Evolutionary conservation across 1,140 invertebrate genomes (phyloP), one percentile per base, ranked within the genome.

Genomic region (Orchesella cincta): DNA sequence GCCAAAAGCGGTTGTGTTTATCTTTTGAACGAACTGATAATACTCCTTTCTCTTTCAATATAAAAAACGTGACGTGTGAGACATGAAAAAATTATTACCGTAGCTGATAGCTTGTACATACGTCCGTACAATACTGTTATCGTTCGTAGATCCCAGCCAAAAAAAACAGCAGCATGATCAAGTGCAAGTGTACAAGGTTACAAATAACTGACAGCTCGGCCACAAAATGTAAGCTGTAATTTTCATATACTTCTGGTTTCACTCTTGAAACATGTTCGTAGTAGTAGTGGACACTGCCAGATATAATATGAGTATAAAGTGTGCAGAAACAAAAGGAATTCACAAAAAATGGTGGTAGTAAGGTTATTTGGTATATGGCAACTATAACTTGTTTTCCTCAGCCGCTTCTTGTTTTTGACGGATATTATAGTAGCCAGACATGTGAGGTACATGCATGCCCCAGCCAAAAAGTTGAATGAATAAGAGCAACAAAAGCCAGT

Each of bases 1-100:
- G 39, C 8, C 39, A 46, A 8, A 46, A 8, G 39, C 39, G 8
- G 20, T 20, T 46, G 8, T 46, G 8, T 46, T 46, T 46, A 20
- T 46, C 20, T 20, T 46, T 20, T 57, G 23, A 8, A 57, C 14
- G 23, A 57, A 57, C 14, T 57, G 12, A 14, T 23, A 57, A 12
- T 12, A 57, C 23, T 57, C 52, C 52, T 57, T 57, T 57, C 52
- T 57, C 52, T 57, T 57, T 57, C 52, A 57, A 57, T 57, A 57
- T 14, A 5, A 57, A 57, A 26, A 57, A 57, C 14, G 52, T n/a
- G 52, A 57, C 52, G 52, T 57, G 52, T 26, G 23, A 57, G 23
- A 57, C 23, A 26, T 57, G 52, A 57, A 57, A 57, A 57, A 57
- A 57, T n/a, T 57, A n/a, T n/a, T 57, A 46, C 5, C 18, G 39